phyloP scores from a whole-genome alignment of 2,888 invertebrate genomes.

The Melanophora roralis region DNA sequence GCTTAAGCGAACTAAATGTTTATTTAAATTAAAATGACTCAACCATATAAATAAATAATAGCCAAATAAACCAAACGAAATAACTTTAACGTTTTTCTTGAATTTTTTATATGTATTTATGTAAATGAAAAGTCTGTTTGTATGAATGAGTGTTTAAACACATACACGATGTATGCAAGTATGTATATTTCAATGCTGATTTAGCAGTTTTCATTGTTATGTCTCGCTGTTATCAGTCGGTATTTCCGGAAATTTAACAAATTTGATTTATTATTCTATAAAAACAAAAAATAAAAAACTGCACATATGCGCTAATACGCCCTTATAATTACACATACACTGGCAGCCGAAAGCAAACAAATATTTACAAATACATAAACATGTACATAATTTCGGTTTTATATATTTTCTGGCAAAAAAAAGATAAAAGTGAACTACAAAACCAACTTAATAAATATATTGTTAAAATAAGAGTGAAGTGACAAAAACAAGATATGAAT shows the following conservation, averaged over 20 bases:
- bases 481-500: no score
- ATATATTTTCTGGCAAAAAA: slow-evolving; percentile 41
- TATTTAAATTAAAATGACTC: background rate
- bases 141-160: background rate
- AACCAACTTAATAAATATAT: slow-evolving; percentile 21
- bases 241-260: slow-evolving; percentile 47
- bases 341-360: background rate
- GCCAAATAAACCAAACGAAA: slow-evolving; percentile 14
- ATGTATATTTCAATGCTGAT: background rate
- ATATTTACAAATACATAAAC: background rate
- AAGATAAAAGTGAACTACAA: slow-evolving; percentile 29
- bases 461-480: slow-evolving; percentile 25
- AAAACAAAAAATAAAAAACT: no score
- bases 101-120: slow-evolving; percentile 2
- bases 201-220: background rate
- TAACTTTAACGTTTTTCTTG: slow-evolving; percentile 7
- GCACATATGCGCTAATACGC: background rate
- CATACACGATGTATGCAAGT: no score
- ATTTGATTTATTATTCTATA: slow-evolving; percentile 18
- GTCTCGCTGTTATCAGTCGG: slow-evolving; percentile 34
- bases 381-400: slow-evolving; percentile 16
- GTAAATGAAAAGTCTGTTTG: background rate
- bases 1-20: no score
- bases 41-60: background rate
- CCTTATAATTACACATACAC: background rate